Evolutionary conservation across 2,113 vertebrate species (phyloP).

Genomic region (Chelonoidis abingdonii): DNA sequence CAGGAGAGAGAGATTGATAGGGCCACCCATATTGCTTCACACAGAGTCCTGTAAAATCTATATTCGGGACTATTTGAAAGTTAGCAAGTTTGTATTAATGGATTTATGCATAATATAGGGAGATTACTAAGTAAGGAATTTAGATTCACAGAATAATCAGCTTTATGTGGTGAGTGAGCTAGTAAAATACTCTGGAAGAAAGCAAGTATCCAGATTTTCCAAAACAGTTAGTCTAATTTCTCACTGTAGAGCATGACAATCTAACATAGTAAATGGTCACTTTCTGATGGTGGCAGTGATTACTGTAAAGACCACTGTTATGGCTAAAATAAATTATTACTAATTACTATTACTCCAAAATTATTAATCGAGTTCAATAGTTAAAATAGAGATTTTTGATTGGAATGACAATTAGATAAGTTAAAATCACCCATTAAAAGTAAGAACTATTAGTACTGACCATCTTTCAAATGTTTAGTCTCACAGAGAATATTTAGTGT

Average conservation of each 20-base stretch:
- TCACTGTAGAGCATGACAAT: neutral
- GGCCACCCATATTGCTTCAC: constrained; percentile 51
- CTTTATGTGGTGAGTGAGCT: neutral
- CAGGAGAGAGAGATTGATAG: constrained; percentile 36
- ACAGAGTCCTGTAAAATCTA: constrained; percentile 47
- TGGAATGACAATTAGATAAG: neutral
- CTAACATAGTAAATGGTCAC: neutral
- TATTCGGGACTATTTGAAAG: constrained; percentile 11
- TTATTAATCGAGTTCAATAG: neutral
- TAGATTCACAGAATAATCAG: constrained; percentile 10
- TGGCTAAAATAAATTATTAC: neutral
- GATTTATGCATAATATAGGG: neutral
- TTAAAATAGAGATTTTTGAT: constrained; percentile 1
- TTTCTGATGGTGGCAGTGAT: neutral
- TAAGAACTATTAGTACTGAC: neutral
- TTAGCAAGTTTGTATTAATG: constrained; percentile 13
- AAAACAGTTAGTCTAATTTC: constrained; percentile 34
- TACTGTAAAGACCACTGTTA: neutral
- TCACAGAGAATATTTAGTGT: neutral
- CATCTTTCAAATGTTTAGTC: neutral
- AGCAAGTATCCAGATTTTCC: constrained; percentile 14
- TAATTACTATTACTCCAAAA: neutral
- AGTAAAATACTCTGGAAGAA: constrained; percentile 29
- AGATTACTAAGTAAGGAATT: constrained; percentile 45
- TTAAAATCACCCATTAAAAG: neutral